Conservation (phyloP, 2,797 vertebrate genomes). For the Lagocephalus sceleratus region DNA sequence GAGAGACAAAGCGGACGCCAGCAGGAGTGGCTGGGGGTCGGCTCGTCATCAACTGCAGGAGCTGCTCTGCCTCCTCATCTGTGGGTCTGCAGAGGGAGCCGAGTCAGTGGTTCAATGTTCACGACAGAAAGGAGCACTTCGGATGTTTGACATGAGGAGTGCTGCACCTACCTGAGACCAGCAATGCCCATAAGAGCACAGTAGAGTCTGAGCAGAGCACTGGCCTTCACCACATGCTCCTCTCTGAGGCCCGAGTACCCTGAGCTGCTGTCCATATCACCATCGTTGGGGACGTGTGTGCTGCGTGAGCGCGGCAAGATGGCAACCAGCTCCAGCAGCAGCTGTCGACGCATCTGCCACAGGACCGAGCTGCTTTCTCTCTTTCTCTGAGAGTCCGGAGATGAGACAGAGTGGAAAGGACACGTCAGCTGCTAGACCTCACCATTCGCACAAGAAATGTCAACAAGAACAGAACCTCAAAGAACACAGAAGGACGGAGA, state of each 20-base stretch:
- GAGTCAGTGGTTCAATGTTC: not conserved
- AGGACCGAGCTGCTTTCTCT: slow-evolving; percentile 93
- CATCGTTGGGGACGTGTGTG: slow-evolving; percentile 82
- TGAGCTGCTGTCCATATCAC: slow-evolving; percentile 75
- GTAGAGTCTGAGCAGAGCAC: slow-evolving; percentile 91
- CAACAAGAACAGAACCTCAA: not conserved
- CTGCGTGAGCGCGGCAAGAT: slow-evolving; percentile 93
- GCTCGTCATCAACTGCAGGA: slow-evolving; percentile 96
- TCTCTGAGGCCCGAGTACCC: slow-evolving; percentile 92
- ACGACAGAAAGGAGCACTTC: too few species aligned
- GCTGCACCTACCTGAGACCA: slow-evolving; percentile 85
- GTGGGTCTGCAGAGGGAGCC: slow-evolving; percentile 80
- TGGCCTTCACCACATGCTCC: slow-evolving; percentile 97
- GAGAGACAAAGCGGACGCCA: slow-evolving; percentile 93
- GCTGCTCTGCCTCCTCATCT: slow-evolving; percentile 94
- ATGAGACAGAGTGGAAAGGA: not conserved
- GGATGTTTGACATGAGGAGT: too few species aligned
- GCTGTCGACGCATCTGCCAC: slow-evolving; percentile 97
- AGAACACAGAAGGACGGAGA: too few species aligned
- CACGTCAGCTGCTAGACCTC: not conserved
- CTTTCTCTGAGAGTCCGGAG: slow-evolving; percentile 80
- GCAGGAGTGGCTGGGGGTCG: slow-evolving; percentile 94
- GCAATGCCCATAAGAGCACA: slow-evolving; percentile 98
- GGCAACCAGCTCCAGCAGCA: slow-evolving; percentile 92
- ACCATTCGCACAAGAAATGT: not conserved